Base-by-base conservation (phyloP, 2,113 vertebrate genomes). In the Chloebia gouldiae region DNA sequence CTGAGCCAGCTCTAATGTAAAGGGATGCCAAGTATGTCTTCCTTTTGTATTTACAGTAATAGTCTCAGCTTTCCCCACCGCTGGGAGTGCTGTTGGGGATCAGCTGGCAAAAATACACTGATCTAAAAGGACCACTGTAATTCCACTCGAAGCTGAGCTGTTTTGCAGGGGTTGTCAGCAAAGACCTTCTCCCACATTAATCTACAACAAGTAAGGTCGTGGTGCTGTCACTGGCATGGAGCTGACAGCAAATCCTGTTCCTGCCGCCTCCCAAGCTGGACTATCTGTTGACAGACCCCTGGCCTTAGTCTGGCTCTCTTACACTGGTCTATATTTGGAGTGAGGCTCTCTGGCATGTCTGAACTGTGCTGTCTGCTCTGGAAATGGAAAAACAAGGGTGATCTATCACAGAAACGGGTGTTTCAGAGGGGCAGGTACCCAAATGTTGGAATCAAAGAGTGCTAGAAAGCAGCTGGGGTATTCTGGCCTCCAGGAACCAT, bases 1-100 rank as follows among this genome's bases (percentile, higher is more conserved):
- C 96, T 92, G 96, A 97, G 96, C 96, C 96, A 97, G 95, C 96
- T 95, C 92, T 69, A 97, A 97, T 91, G 96, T 92, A 95, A 96
- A 95, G 96, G 76, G 95, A 90, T 88, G 92, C 96, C 96, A 97
- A 97, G 95, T 94, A 96, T 94, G 94, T 95, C 96, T 94, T 96
- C 87, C 95, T 95, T 96, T 96, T 95, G 94, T 96, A 95, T 96
- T 96, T 96, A 96, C 94, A 95, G 96, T 97, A 96, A 96, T 80
- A 93, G 92, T 83, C 88, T 96, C 96, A 95, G 96, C 94, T 96
- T 95, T 97, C 96, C 76, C 78, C 85, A 92, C 96, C 71, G 18
- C 91, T 95, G 94, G 94, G 94, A 95, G 92, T 95, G 92, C 91
- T 96, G 94, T 87, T 95, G 89, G 95, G 93, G 94, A 96, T 90